phyloP scores from a whole-genome alignment of 2,113 vertebrate species.

The Semnornis frantzii region DNA sequence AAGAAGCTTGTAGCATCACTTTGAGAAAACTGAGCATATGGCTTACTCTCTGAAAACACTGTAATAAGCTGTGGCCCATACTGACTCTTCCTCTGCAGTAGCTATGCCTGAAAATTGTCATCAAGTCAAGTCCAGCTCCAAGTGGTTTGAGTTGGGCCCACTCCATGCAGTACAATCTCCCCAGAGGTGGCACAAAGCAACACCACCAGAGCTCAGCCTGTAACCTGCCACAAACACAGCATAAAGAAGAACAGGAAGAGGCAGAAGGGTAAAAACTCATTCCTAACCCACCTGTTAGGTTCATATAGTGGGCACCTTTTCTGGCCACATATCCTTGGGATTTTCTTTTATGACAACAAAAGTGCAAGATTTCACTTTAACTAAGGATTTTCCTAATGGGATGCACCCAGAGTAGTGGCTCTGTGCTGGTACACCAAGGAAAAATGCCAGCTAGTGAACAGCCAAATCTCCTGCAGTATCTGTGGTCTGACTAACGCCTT shows the following conservation, averaged over 20 bases:
- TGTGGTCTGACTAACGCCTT: conserved; percentile 35
- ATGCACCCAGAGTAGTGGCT: background rate
- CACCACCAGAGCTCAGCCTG: background rate
- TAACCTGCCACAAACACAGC: background rate
- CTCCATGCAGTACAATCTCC: background rate
- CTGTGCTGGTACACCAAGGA: background rate
- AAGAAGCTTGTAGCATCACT: background rate
- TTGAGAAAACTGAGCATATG: background rate
- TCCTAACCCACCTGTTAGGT: background rate
- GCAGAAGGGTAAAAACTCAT: background rate
- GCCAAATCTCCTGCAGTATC: background rate
- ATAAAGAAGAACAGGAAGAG: background rate
- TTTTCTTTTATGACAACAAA: background rate
- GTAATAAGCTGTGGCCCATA: background rate
- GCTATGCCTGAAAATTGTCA: background rate
- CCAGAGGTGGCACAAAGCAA: background rate
- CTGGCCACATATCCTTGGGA: background rate
- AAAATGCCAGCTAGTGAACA: conserved; percentile 32
- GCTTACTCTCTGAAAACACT: fast-evolving
- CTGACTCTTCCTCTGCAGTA: background rate
- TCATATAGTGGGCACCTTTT: background rate
- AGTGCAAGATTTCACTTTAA: background rate
- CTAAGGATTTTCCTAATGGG: background rate
- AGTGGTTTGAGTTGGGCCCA: background rate
- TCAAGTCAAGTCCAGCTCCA: background rate